These are phyloP conservation scores for Propithecus deckenii DNA, from an alignment of 2,797 vertebrate species.

Conservation along the genomic window DNA sequence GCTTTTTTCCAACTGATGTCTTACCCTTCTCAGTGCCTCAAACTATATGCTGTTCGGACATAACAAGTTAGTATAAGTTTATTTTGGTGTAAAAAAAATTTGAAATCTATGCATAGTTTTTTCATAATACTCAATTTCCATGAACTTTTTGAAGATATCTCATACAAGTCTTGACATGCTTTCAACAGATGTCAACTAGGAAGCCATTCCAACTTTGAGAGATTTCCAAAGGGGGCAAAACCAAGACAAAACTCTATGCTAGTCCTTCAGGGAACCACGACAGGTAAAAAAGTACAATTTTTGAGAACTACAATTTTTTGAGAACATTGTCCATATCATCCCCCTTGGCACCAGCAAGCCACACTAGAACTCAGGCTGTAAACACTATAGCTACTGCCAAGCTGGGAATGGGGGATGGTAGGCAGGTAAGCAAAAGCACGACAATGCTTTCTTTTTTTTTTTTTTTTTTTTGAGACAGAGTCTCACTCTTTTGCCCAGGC, in stretches of 20 bases:
- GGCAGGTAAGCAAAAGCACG: background rate
- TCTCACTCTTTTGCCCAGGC: too few relatives aligned
- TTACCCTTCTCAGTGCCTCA: too few relatives aligned
- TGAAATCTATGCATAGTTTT: too few relatives aligned
- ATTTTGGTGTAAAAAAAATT: too few relatives aligned
- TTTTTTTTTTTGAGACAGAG: too few relatives aligned
- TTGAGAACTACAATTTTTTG: background rate
- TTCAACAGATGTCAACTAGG: background rate
- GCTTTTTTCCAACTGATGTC: too few relatives aligned
- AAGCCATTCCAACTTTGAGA: background rate
- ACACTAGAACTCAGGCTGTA: background rate
- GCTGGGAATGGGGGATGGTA: background rate
- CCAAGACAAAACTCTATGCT: background rate
- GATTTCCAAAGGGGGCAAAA: constrained; percentile 4
- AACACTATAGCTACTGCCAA: background rate
- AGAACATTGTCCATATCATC: background rate
- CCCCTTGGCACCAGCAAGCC: background rate
- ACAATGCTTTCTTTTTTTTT: background rate
- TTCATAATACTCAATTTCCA: too few relatives aligned
- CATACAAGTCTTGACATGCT: background rate
- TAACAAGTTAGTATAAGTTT: too few relatives aligned
- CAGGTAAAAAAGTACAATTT: background rate
- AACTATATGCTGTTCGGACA: too few relatives aligned
- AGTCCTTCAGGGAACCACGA: background rate
- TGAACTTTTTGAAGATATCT: too few relatives aligned